Evolutionary conservation across 1,140 invertebrate genomes (phyloP).

Genomic region (Coenobita brevimanus): DNA sequence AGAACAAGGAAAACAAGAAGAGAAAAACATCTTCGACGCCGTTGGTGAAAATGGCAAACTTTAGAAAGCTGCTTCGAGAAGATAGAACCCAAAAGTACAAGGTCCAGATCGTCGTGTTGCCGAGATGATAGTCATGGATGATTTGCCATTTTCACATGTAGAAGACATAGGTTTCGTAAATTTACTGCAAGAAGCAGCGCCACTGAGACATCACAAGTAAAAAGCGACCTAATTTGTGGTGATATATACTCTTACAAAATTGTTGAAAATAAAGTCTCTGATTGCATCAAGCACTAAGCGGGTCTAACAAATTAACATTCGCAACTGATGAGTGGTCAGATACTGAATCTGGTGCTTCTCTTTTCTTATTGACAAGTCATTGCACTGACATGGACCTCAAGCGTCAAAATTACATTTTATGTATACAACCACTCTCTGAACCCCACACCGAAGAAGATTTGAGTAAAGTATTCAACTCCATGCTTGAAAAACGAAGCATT

Average conservation of each 20-base stretch:
- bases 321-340: background rate
- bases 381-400: background rate
- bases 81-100: background rate
- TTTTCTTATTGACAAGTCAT: background rate
- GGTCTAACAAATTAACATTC: slow-evolving; percentile 1
- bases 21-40: no score
- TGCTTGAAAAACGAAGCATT: slow-evolving; percentile 6
- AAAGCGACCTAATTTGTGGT: slow-evolving; percentile 7
- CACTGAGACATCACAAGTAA: background rate
- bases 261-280: slow-evolving; percentile 1
- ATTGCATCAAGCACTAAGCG: background rate
- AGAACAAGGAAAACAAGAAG: no score
- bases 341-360: no score
- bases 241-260: background rate
- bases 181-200: background rate
- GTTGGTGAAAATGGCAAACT: no score
- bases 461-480: background rate
- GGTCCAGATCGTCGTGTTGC: background rate
- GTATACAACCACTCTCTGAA: background rate
- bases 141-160: no score
- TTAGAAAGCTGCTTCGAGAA: no score
- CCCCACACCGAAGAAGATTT: background rate
- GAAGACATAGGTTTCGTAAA: slow-evolving; percentile 10
- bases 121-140: no score
- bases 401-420: no score